phyloP scores from a whole-genome alignment of 1,140 invertebrate genomes.

The Atta cephalotes region DNA sequence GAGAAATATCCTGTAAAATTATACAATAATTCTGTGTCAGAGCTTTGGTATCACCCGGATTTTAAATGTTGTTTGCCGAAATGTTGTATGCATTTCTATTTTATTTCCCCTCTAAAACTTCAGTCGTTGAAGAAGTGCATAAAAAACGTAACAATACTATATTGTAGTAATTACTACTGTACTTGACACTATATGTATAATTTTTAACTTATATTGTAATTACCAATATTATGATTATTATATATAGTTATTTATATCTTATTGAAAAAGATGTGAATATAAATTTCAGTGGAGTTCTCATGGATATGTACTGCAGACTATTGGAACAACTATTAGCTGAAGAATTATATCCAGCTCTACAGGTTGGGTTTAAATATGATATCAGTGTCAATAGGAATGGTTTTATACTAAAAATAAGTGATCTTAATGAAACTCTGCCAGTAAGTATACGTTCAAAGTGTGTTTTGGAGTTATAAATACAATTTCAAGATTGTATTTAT shows the following conservation, averaged over 20 bases:
- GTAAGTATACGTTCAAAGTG: slow-evolving; percentile 83
- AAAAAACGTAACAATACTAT: background rate
- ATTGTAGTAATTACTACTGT: no score
- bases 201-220: background rate
- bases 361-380: slow-evolving; percentile 90
- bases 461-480: background rate
- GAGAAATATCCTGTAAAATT: slow-evolving; percentile 89
- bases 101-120: slow-evolving; percentile 89
- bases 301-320: slow-evolving; percentile 88
- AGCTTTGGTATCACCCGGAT: slow-evolving; percentile 96
- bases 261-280: background rate
- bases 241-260: no score
- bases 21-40: slow-evolving; percentile 87
- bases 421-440: slow-evolving; percentile 92
- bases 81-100: slow-evolving; percentile 91
- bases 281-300: slow-evolving; percentile 86
- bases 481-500: background rate
- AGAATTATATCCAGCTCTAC: slow-evolving; percentile 92
- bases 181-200: no score
- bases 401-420: slow-evolving; percentile 89
- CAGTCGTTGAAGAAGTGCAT: slow-evolving; percentile 87
- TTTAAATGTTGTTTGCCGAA: slow-evolving; percentile 94
- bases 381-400: slow-evolving; percentile 85
- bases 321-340: slow-evolving; percentile 89
- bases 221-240: background rate